Evolutionary conservation across 2,888 invertebrate genomes (phyloP), one percentile per base, ranked within the genome.

Genomic region (Ectemnius cavifrons): DNA sequence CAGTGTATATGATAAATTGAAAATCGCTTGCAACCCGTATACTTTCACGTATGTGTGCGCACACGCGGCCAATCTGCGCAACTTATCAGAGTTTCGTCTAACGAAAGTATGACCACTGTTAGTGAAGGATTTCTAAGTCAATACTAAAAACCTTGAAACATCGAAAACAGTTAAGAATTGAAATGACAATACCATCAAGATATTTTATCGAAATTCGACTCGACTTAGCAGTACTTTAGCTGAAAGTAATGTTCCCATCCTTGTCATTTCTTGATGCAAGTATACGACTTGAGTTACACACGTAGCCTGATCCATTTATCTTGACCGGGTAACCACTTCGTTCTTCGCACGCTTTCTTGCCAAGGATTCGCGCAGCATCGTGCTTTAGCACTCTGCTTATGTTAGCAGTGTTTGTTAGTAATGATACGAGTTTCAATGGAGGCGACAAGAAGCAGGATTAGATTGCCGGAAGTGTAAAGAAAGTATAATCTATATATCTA

Each of bases 211-310:
- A 75, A 78, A 68, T 71, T 64, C 27, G 49, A 28, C 3, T 63
- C 67, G 20, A 37, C 65, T 61, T 76, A 81, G 61, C 64, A 64
- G 67, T 59, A 81, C 75, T 73, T 81, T 73, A 65, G 6, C 71
- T 67, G 71, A 71, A 81, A 81, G 60, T 76, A 78, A 81, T 71
- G 63, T 28, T 58, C 60, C 52, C 59, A 58, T 16, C 18, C 63
- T 37, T 18, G 13, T 16, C 11, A n/a, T 18, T 28, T 13, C 20
- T 45, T 63, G 37, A 20, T 4, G n/a, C 45, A 5, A 14, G 8
- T 14, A 45, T 46, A 63, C 58, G 14, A 27, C 16, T 45, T 37
- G 56, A 60, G 13, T 27, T 11, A 23, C 13, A 23, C 14, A 4
- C 49, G 14, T 11, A 16, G 47, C 47, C 47, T 14, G 49, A 49